Conservation (phyloP, 1,140 invertebrate genomes). For the Mesaphorura yosii region DNA sequence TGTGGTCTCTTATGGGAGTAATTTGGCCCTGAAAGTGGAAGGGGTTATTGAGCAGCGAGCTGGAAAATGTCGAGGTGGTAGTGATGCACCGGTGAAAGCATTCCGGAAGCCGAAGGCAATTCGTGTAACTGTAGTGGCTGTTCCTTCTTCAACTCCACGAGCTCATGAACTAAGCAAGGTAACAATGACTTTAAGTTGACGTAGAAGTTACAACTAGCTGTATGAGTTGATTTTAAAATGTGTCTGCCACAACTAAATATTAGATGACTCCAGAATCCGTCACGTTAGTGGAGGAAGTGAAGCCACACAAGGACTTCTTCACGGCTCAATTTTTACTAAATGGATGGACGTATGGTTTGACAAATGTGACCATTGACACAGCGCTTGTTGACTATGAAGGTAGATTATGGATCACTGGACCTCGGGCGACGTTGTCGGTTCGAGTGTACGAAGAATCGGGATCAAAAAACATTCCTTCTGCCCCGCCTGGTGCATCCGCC, state of each 20-base stretch:
- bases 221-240: slow-evolving; percentile 2
- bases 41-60: slow-evolving; percentile 61
- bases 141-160: slow-evolving; percentile 27
- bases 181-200: background rate
- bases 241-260: background rate
- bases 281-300: slow-evolving; percentile 37
- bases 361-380: slow-evolving; percentile 55
- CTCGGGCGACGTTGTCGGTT: slow-evolving; percentile 51
- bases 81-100: slow-evolving; percentile 13
- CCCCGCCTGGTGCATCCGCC: background rate
- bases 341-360: slow-evolving; percentile 43
- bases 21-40: slow-evolving; percentile 73
- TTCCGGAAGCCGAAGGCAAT: slow-evolving; percentile 32
- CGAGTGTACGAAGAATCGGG: slow-evolving; percentile 54
- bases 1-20: slow-evolving; percentile 58
- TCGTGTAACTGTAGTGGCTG: slow-evolving; percentile 31
- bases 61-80: background rate
- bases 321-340: slow-evolving; percentile 62
- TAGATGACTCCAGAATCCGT: slow-evolving; percentile 17
- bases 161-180: slow-evolving; percentile 19
- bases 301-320: slow-evolving; percentile 67
- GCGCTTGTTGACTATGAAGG: slow-evolving; percentile 58
- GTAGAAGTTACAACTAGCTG: background rate
- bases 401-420: slow-evolving; percentile 62
- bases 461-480: background rate